Conservation (phyloP, 2,797 vertebrate species). For the Siniperca obscura region DNA sequence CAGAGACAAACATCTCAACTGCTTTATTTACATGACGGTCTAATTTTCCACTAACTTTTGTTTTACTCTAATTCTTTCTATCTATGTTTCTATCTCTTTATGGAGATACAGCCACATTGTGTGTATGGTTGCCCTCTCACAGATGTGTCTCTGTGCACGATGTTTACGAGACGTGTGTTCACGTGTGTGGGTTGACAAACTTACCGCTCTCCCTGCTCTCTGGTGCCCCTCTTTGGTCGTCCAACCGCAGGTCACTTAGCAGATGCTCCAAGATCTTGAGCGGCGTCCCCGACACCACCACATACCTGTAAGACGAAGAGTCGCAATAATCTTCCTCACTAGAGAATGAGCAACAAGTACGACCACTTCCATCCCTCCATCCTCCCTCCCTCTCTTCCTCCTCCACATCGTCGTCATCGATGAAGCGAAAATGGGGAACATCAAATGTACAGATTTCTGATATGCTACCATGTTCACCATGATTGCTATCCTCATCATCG, state of each 20-base stretch:
- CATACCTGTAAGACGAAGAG: constrained; percentile 90
- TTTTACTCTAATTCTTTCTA: neutral
- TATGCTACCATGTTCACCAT: constrained; percentile 43
- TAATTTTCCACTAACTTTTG: neutral
- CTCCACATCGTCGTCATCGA: constrained; percentile 71
- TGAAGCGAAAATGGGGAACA: constrained; percentile 90
- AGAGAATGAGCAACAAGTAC: constrained; percentile 81
- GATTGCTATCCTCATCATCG: constrained; percentile 47
- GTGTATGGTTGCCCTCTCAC: neutral
- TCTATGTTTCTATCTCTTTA: neutral
- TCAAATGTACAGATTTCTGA: constrained; percentile 87
- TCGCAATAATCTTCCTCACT: constrained; percentile 85
- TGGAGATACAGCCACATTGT: neutral
- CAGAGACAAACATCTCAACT: constrained; percentile 14
- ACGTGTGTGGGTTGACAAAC: constrained; percentile 37
- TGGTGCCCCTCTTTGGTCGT: constrained; percentile 86
- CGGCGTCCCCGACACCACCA: constrained; percentile 96
- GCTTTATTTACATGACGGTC: constrained; percentile 1
- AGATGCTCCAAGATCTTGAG: constrained; percentile 99
- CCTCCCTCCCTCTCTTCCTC: constrained; percentile 42
- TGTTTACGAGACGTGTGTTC: neutral
- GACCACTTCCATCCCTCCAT: constrained; percentile 34
- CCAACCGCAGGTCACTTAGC: constrained; percentile 94
- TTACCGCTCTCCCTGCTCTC: constrained; percentile 94
- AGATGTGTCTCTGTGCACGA: neutral